Percentiles rank a stretch among this genome's conserved stretches.
These are phyloP conservation scores for Telmatherina bonti DNA, from an alignment of 2,797 vertebrate genomes.

Conservation along the genomic window DNA sequence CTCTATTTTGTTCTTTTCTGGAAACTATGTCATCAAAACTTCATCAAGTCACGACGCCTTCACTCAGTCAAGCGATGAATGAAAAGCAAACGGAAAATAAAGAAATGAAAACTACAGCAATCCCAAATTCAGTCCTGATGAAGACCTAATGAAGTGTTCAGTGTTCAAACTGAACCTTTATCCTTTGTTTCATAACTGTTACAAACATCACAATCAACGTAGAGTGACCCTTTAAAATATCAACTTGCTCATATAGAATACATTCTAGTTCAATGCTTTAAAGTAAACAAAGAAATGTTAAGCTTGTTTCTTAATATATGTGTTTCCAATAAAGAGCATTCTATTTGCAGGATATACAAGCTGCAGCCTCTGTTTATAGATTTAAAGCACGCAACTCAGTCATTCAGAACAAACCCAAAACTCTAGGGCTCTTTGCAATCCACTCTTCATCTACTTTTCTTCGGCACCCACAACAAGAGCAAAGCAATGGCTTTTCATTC, in stretches of 20 bases:
- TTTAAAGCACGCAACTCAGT: neutral
- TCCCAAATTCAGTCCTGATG: neutral
- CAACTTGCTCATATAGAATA: neutral
- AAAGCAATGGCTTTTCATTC: constrained; percentile 32
- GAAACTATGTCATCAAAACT: neutral
- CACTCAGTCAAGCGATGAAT: too few relatives aligned
- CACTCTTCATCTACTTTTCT: constrained; percentile 39
- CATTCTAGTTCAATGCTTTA: neutral
- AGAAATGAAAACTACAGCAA: too few relatives aligned
- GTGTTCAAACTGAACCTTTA: neutral
- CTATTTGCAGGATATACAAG: constrained; percentile 13
- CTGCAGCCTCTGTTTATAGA: neutral
- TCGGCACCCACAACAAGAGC: constrained; percentile 23
- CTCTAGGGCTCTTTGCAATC: constrained; percentile 17
- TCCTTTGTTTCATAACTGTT: neutral
- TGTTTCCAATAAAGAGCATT: constrained; percentile 6
- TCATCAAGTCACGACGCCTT: too few relatives aligned
- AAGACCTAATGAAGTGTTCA: too few relatives aligned
- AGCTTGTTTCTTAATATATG: neutral
- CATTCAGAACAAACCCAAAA: constrained; percentile 2
- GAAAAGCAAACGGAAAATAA: too few relatives aligned
- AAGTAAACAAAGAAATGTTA: neutral
- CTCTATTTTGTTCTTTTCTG: neutral
- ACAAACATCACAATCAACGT: neutral
- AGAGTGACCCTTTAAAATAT: neutral